Evolutionary conservation across 1,140 invertebrate genomes (phyloP).

Genomic region (Leguminivora glycinivorella): DNA sequence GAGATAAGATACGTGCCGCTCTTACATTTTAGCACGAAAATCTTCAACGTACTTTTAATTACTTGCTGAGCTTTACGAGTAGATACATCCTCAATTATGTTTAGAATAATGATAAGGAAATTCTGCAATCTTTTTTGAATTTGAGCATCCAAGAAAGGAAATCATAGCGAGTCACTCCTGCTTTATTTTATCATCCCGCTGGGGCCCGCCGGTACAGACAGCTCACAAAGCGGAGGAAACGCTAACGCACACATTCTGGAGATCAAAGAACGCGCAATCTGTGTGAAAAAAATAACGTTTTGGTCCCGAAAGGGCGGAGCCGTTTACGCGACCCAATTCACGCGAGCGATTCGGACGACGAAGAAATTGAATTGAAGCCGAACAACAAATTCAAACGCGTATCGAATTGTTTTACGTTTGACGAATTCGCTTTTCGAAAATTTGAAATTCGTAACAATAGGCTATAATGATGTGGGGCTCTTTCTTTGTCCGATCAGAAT

Average conservation of each 20-base stretch:
- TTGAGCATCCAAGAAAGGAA: constrained; percentile 41
- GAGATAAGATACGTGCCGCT: constrained; percentile 41
- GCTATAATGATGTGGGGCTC: constrained; percentile 72
- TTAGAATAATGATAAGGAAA: not conserved
- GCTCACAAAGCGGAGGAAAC: constrained; percentile 70
- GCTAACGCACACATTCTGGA: constrained; percentile 75
- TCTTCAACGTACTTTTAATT: not conserved
- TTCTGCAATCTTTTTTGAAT: not conserved
- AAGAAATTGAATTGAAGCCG: constrained; percentile 77
- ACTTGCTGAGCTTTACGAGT: not conserved
- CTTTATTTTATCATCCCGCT: constrained; percentile 69
- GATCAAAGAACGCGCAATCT: constrained; percentile 77
- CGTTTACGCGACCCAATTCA: constrained; percentile 77
- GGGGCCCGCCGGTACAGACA: constrained; percentile 61
- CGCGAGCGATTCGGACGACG: constrained; percentile 64
- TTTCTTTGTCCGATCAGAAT: constrained; percentile 69
- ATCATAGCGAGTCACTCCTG: constrained; percentile 57
- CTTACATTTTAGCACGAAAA: constrained; percentile 36
- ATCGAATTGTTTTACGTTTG: constrained; percentile 79
- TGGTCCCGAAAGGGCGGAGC: constrained; percentile 74
- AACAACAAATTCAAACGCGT: constrained; percentile 77
- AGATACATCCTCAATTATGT: not conserved
- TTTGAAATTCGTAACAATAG: constrained; percentile 76
- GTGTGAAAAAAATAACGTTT: constrained; percentile 77
- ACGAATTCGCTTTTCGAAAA: constrained; percentile 75